A percentile compares a stretch with the other conserved stretches of the same genome.
phyloP scores from a whole-genome alignment of 2,113 vertebrate species.

The Mastomys coucha region DNA sequence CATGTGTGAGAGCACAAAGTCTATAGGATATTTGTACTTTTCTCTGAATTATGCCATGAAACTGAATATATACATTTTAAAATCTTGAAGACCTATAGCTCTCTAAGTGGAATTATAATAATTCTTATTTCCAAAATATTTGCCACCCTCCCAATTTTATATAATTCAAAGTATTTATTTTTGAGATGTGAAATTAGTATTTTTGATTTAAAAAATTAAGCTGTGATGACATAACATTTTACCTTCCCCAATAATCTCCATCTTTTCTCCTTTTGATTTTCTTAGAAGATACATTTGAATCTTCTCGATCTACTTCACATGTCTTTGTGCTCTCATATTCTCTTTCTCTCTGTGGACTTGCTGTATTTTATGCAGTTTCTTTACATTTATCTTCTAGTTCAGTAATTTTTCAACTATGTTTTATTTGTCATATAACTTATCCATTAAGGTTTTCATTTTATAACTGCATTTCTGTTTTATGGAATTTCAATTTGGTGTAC shows the following conservation, averaged over 20 bases:
- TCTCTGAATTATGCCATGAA: neutral
- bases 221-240: neutral
- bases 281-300: neutral
- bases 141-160: neutral
- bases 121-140: neutral
- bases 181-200: neutral
- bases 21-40: neutral
- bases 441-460: conserved; percentile 24
- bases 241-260: neutral
- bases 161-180: neutral
- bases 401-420: conserved; percentile 16
- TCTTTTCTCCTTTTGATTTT: neutral
- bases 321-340: neutral
- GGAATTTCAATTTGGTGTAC: neutral
- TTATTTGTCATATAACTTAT: neutral
- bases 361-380: neutral
- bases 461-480: conserved; percentile 2
- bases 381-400: neutral
- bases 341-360: neutral
- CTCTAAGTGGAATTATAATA: neutral
- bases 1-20: neutral
- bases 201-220: neutral
- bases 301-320: neutral
- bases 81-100: neutral
- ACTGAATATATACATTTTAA: neutral